Conservation (phyloP, 2,888 invertebrate genomes). For the Melipona beecheii region DNA sequence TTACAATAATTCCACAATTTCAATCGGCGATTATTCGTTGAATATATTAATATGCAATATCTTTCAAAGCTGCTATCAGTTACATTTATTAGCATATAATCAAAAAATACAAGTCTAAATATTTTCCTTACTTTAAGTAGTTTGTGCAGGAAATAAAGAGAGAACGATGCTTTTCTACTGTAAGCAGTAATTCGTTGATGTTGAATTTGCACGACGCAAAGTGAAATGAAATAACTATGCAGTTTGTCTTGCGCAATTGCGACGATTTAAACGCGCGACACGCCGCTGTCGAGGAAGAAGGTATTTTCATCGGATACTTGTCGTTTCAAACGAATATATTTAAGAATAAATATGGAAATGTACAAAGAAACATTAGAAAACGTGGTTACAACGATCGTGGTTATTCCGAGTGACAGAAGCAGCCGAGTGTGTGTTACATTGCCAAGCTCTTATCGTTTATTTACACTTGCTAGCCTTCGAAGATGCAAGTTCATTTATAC, state of each 20-base stretch:
- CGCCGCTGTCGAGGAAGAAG: not conserved
- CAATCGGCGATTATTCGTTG: too few species aligned
- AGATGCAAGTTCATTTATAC: slow-evolving; percentile 18
- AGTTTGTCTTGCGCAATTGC: not conserved
- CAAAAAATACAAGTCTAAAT: not conserved
- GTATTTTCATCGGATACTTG: not conserved
- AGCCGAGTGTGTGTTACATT: not conserved
- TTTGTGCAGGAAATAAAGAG: not conserved
- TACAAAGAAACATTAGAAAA: slow-evolving; percentile 64
- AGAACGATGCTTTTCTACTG: not conserved
- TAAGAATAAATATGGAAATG: slow-evolving; percentile 71
- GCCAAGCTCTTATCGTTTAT: slow-evolving; percentile 52
- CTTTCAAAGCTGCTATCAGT: not conserved
- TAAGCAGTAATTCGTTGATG: not conserved
- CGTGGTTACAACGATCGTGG: slow-evolving; percentile 8
- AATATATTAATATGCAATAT: not conserved
- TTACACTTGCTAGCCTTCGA: slow-evolving; percentile 49
- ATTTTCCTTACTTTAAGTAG: not conserved
- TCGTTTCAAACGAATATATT: slow-evolving; percentile 35
- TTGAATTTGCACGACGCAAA: not conserved
- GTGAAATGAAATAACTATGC: not conserved
- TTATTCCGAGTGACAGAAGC: slow-evolving; percentile 9
- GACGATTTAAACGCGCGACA: not conserved
- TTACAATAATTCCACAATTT: too few species aligned
- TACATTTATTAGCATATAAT: not conserved